Percentiles rank a stretch among this genome's conserved stretches.
phyloP scores from a whole-genome alignment of 37 sponge, comb jelly and placozoan species.

The Lycopodina hypogea region DNA sequence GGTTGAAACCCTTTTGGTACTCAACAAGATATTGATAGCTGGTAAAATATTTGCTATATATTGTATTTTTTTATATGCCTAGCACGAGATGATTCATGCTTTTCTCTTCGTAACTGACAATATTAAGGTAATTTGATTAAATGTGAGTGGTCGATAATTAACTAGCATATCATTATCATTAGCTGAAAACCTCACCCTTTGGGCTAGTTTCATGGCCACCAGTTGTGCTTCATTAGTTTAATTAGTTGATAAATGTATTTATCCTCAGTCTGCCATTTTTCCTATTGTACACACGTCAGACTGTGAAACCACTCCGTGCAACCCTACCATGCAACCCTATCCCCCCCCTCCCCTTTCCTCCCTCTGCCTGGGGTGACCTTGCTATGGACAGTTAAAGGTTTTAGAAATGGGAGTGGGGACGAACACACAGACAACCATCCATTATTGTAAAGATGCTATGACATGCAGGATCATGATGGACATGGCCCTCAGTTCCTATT shows the following conservation, averaged over 20 bases:
- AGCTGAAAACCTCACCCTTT: not conserved
- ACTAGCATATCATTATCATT: not conserved
- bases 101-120: constrained; percentile 92
- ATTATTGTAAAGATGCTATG: not conserved
- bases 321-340: too few species aligned
- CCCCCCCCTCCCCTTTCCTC: too few species aligned
- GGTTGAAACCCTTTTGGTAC: constrained; percentile 94
- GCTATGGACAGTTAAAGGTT: too few species aligned
- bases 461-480: constrained; percentile 80
- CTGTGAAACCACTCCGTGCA: too few species aligned
- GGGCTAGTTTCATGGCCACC: too few species aligned
- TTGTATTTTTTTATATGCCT: not conserved
- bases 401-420: too few species aligned
- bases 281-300: too few species aligned
- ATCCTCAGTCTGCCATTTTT: too few species aligned
- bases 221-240: too few species aligned
- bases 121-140: constrained; percentile 55
- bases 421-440: too few species aligned
- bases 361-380: too few species aligned
- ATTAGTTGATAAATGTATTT: too few species aligned
- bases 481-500: constrained; percentile 92
- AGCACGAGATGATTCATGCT: constrained; percentile 99
- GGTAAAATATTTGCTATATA: not conserved
- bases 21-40: not conserved
- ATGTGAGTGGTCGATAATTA: not conserved